Conservation (phyloP, 2,797 vertebrate genomes). For the Carcharodon carcharias region DNA sequence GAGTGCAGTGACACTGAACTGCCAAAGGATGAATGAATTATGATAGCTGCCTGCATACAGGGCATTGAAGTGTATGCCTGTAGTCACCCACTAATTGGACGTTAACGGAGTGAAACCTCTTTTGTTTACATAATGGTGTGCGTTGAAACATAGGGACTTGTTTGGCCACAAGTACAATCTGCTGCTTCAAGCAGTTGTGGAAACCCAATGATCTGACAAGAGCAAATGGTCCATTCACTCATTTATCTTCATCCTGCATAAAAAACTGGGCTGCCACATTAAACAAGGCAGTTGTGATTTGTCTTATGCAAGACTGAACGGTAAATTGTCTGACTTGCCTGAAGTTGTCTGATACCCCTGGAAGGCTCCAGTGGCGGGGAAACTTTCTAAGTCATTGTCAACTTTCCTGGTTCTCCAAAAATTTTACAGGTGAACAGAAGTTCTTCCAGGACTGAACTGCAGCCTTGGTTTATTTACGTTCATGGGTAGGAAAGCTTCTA, state of each 20-base stretch:
- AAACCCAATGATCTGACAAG: conserved; percentile 6
- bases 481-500: background rate
- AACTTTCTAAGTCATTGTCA: no score
- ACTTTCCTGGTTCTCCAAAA: no score
- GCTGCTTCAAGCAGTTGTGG: background rate
- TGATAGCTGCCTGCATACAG: background rate
- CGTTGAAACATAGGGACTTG: background rate
- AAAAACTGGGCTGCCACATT: background rate
- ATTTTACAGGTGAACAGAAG: background rate
- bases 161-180: background rate
- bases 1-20: background rate
- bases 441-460: background rate
- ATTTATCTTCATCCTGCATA: background rate
- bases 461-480: background rate
- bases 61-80: background rate
- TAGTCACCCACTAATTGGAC: background rate
- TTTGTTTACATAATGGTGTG: background rate
- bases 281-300: background rate
- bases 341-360: background rate
- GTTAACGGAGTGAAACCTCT: background rate
- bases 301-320: background rate
- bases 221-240: background rate
- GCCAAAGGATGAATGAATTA: background rate
- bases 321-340: background rate
- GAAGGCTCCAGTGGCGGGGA: background rate